A percentile compares a stretch with the other conserved stretches of the same genome.
Evolutionary conservation across 2,888 invertebrate species (phyloP).

Genomic region (Harpalus rufipes): DNA sequence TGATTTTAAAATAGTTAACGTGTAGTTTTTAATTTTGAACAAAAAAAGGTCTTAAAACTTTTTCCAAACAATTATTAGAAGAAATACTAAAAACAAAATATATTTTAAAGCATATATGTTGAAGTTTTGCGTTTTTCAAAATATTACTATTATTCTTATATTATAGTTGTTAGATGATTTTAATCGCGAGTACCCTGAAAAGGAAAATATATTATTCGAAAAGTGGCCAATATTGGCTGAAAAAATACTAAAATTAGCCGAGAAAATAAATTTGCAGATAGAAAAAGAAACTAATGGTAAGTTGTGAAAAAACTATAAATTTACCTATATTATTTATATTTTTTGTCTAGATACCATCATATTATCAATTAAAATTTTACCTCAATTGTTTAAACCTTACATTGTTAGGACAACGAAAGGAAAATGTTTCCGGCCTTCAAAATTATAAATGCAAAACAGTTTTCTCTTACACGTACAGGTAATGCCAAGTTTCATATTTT

Average conservation of each 20-base stretch:
- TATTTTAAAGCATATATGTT: background rate
- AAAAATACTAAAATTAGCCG: background rate
- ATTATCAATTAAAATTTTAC: background rate
- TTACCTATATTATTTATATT: background rate
- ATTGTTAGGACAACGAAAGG: slow-evolving; percentile 4
- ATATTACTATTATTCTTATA: too few relatives aligned
- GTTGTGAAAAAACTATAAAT: background rate
- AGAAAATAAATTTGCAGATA: background rate
- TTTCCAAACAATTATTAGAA: too few relatives aligned
- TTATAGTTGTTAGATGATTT: slow-evolving; percentile 8
- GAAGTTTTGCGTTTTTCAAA: background rate
- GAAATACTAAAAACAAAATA: too few relatives aligned
- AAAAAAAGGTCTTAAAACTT: too few relatives aligned
- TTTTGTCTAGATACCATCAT: background rate
- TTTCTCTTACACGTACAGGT: slow-evolving; percentile 18
- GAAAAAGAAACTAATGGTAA: background rate
- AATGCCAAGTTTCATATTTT: background rate
- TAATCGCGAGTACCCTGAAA: background rate
- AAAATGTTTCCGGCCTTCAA: slow-evolving; percentile 24
- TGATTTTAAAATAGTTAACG: too few relatives aligned
- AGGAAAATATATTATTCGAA: background rate
- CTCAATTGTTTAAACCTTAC: slow-evolving; percentile 3
- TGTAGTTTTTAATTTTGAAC: too few relatives aligned
- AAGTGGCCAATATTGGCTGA: background rate
- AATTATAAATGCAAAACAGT: slow-evolving; percentile 9